Evolutionary conservation across 2,888 invertebrate genomes (phyloP), one percentile per base, ranked within the genome.

Genomic region (Drosophila mimica): DNA sequence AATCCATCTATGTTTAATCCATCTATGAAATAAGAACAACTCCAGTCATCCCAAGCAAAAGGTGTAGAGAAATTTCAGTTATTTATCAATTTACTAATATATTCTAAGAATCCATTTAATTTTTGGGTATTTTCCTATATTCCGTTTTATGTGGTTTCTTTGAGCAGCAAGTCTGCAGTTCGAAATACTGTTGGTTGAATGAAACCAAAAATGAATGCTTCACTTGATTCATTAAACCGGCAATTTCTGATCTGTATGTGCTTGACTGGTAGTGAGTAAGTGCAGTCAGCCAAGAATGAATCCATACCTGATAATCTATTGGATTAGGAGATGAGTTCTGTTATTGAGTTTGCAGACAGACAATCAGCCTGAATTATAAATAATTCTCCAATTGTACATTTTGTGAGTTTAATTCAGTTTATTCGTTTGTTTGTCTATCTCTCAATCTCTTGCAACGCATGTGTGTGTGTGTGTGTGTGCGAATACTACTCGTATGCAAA

Each of bases 361-460:
- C 63, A 77, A 70, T 67, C 75, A 65, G 51, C 40, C 15, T 70
- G 67, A 76, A 74, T 78, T 61, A 66, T 63, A 78, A 86, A 87
- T 72, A 78, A 78, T 81, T 81, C 73, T 17, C 25, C 52, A 69
- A 53, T 69, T 73, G 64, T 67, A 53, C 70, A 65, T 49, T 68
- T 78, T 74, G 70, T 67, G 58, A 70, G 79, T 74, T 88, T 71
- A 77, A 82, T 84, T 79, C 71, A 52, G 64, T 73, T 76, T 67
- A 79, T 82, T 73, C 76, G 82, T 71, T 75, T 74, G 81, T 53
- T 60, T 52, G 56, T 54, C 59, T 72, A 63, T 66, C 61, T 25
- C 30, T n/a, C 56, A 60, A 69, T 60, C 60, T 52, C 28, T 46
- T 34, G 36, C 46, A 46, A 20, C 13, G 20, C 4, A 11, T 11